These are phyloP conservation scores for Nibea coibor DNA, from an alignment of 2,113 vertebrate genomes.

Conservation along the genomic window DNA sequence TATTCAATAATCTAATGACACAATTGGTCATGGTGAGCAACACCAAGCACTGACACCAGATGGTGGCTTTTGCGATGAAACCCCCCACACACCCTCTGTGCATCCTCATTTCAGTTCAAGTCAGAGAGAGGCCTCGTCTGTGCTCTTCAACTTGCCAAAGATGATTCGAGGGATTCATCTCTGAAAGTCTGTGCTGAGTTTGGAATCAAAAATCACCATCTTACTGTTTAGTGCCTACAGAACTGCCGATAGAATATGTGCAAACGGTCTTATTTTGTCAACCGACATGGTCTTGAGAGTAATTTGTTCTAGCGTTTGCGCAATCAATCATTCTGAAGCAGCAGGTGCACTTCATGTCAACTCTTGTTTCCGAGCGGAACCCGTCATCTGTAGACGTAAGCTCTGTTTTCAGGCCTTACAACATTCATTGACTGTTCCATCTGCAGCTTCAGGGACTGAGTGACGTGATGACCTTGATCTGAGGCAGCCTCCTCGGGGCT, in stretches of 20 bases:
- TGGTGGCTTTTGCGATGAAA: slow-evolving; percentile 75
- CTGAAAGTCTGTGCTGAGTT: slow-evolving; percentile 22
- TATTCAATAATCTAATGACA: slow-evolving; percentile 85
- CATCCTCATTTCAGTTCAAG: slow-evolving; percentile 53
- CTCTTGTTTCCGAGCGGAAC: slow-evolving; percentile 11
- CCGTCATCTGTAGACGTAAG: slow-evolving; percentile 24
- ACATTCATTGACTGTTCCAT: slow-evolving; percentile 25
- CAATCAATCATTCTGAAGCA: slow-evolving; percentile 41
- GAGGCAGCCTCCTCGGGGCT: slow-evolving; percentile 65
- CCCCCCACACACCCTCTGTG: slow-evolving; percentile 68
- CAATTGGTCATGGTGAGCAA: slow-evolving; percentile 83
- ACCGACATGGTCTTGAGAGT: background rate
- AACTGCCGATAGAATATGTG: background rate
- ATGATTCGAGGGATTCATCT: slow-evolving; percentile 44
- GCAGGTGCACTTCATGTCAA: slow-evolving; percentile 46
- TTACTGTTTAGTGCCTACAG: background rate
- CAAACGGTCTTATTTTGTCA: background rate
- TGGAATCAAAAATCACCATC: slow-evolving; percentile 6
- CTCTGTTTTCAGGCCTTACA: slow-evolving; percentile 26
- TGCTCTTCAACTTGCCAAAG: slow-evolving; percentile 54
- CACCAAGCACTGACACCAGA: slow-evolving; percentile 78
- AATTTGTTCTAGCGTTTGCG: slow-evolving; percentile 29
- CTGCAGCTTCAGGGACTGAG: slow-evolving; percentile 38
- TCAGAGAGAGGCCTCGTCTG: slow-evolving; percentile 60
- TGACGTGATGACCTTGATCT: slow-evolving; percentile 62